Base-by-base conservation (phyloP, 2,888 invertebrate species). In the Phyllotreta striolata region DNA sequence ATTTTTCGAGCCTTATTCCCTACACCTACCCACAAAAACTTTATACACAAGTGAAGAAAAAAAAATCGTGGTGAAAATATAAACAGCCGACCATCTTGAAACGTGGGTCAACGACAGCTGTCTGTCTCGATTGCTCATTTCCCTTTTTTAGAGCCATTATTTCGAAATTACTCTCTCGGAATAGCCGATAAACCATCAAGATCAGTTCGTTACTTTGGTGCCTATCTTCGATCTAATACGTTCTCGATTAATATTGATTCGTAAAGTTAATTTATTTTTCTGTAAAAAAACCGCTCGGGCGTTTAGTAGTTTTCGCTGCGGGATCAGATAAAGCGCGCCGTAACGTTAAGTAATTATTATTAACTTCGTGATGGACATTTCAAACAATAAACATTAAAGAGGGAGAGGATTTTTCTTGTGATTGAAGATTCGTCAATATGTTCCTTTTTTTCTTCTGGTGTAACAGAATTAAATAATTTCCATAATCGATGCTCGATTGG, bases 71-170 rank as follows among this genome's bases (percentile, higher is more conserved):
- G 24, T 24, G 24, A 24, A 24, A 24, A 24, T 4, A 24, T 24
- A 24, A 24, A 4, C 24, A 24, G 24, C 37, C 47, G n/a, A 47
- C 47, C 47, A 51, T 51, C 51, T 51, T 37, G 51, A 10, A 44
- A 55, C 43, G 34, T 56, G 63, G 63, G 61, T 69, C 63, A 74
- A 69, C 70, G 72, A 71, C 73, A 74, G 73, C 73, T 74, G 73
- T 69, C 66, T 66, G 63, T 60, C 71, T 70, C 71, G 72, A 74
- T 74, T 72, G 72, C 73, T 72, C 66, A 73, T 73, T 74, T 74
- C 72, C 73, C 69, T 72, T 72, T 69, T 70, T 60, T 67, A 65
- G 66, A 57, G 70, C 72, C 70, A 74, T 74, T 74, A 74, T 73
- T 71, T 68, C 66, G 66, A 74, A 74, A 73, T 74, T 74, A 71